phyloP scores from a whole-genome alignment of 2,113 vertebrate species.

The Spermophilus dauricus region DNA sequence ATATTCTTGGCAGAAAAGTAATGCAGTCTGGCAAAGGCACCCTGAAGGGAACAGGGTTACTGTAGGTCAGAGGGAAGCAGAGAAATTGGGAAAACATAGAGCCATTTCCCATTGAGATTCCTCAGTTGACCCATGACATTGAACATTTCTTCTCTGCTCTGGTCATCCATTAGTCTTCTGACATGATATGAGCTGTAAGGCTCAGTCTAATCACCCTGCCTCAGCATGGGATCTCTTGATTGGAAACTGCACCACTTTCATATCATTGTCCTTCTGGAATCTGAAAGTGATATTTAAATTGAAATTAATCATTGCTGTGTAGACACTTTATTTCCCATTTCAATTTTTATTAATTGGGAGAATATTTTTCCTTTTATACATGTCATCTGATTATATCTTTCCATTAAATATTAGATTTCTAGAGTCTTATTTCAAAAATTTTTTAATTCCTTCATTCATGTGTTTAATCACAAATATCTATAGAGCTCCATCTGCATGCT shows the following conservation, averaged over 20 bases:
- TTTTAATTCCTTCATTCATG: background rate
- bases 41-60: background rate
- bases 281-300: background rate
- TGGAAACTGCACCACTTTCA: background rate
- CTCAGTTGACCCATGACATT: background rate
- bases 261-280: background rate
- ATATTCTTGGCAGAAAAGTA: background rate
- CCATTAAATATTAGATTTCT: background rate
- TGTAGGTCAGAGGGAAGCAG: rapidly evolving
- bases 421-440: background rate
- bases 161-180: background rate
- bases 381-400: background rate
- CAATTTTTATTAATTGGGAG: background rate
- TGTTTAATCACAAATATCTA: background rate
- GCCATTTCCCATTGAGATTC: background rate
- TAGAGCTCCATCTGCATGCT: background rate
- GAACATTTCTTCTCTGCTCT: background rate
- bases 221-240: no score
- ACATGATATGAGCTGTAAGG: background rate
- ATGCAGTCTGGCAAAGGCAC: background rate
- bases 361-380: background rate
- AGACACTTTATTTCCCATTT: background rate
- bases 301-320: background rate
- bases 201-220: background rate
- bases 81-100: background rate